phyloP scores from a whole-genome alignment of 1,140 invertebrate genomes.

The Aphis gossypii region DNA sequence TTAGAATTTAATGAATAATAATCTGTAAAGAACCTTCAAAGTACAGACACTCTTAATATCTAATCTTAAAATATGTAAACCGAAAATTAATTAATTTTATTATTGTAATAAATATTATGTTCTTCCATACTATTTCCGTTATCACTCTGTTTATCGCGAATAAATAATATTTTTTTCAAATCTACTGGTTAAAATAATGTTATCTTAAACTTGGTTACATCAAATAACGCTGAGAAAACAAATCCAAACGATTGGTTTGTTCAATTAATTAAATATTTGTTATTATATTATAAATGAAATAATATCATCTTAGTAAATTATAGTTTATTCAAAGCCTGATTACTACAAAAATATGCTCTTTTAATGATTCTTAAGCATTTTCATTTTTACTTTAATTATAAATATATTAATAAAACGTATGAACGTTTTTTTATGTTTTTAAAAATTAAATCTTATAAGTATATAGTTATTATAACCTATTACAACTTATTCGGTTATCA shows the following conservation, averaged over 20 bases:
- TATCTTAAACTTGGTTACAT: too few species aligned
- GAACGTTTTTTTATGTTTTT: not conserved
- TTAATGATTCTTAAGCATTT: not conserved
- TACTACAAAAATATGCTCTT: not conserved
- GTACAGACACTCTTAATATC: too few species aligned
- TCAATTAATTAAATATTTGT: not conserved
- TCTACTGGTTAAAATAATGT: not conserved
- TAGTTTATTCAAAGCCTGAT: not conserved
- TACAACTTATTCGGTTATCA: not conserved
- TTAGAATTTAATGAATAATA: not conserved
- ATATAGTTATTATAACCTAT: not conserved
- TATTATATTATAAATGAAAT: not conserved
- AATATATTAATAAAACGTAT: not conserved
- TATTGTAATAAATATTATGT: not conserved
- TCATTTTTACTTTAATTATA: not conserved
- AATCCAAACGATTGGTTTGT: not conserved
- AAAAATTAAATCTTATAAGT: not conserved
- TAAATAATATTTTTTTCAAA: not conserved
- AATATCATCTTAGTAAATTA: not conserved
- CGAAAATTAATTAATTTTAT: not conserved
- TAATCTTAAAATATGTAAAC: too few species aligned
- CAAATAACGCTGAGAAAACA: too few species aligned
- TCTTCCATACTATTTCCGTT: not conserved
- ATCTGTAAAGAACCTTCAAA: not conserved
- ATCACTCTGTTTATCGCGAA: not conserved